phyloP scores from a whole-genome alignment of 2,888 invertebrate genomes.

The Cosmorhoe ocellata region DNA sequence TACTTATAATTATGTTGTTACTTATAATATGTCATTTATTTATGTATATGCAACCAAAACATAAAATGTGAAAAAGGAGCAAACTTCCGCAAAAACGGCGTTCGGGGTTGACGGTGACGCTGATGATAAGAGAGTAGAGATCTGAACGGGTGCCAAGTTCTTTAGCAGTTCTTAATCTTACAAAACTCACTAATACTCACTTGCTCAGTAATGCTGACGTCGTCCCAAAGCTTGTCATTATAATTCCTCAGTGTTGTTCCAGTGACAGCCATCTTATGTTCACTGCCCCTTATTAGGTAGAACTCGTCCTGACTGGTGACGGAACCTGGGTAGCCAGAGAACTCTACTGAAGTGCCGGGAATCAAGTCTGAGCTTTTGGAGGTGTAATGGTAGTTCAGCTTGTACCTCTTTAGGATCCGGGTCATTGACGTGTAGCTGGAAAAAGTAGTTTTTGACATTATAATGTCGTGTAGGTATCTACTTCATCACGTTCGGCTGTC shows the following conservation, averaged over 20 bases:
- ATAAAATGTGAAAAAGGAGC: too few species aligned
- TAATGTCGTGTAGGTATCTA: too few species aligned
- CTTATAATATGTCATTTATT: too few species aligned
- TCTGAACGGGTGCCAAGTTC: too few species aligned
- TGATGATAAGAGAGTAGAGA: too few species aligned
- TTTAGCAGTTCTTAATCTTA: too few species aligned
- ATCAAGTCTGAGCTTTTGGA: slow-evolving; percentile 75
- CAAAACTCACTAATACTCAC: slow-evolving; percentile 62
- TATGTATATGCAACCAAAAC: too few species aligned
- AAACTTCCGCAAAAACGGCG: too few species aligned
- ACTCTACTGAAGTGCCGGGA: slow-evolving; percentile 86
- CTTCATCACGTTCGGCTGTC: too few species aligned
- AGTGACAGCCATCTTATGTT: slow-evolving; percentile 84
- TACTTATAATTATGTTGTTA: too few species aligned
- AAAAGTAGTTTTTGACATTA: background rate
- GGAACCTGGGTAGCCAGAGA: slow-evolving; percentile 93
- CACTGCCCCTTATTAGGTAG: slow-evolving; percentile 85
- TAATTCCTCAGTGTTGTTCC: slow-evolving; percentile 91
- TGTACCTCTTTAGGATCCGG: slow-evolving; percentile 92
- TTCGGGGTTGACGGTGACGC: too few species aligned
- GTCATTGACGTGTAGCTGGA: slow-evolving; percentile 90
- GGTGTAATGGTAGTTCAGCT: slow-evolving; percentile 87
- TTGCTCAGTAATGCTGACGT: slow-evolving; percentile 84
- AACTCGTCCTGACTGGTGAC: slow-evolving; percentile 92
- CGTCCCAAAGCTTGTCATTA: slow-evolving; percentile 87